phyloP scores from a whole-genome alignment of 2,888 invertebrate genomes.

The Biston betularia region DNA sequence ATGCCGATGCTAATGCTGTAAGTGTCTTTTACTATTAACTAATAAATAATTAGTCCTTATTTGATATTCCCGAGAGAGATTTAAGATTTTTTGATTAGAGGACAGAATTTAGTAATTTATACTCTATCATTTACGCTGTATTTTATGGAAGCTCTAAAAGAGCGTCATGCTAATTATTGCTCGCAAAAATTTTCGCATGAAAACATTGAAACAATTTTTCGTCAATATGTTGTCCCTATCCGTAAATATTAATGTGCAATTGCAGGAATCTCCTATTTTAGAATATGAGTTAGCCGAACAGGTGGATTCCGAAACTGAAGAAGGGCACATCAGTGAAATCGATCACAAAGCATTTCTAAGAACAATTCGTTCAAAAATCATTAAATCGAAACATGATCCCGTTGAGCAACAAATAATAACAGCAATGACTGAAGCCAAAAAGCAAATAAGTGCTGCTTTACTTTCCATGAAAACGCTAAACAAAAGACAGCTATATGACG shows the following conservation, averaged over 20 bases:
- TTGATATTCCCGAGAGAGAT: no score
- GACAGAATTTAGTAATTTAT: no score
- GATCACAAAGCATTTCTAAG: not conserved
- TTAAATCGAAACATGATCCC: not conserved
- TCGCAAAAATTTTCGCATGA: no score
- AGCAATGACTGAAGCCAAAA: conserved; percentile 4
- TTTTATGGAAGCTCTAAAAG: no score
- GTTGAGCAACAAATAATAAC: not conserved
- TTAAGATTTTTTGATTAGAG: no score
- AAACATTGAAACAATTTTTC: no score
- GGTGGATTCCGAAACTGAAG: not conserved
- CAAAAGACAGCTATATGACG: not conserved
- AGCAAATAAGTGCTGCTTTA: not conserved
- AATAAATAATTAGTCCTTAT: no score
- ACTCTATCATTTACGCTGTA: no score
- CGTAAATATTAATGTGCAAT: no score
- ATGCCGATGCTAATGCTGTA: not conserved
- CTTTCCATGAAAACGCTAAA: not conserved
- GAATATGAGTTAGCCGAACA: conserved; percentile 10
- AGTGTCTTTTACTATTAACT: not conserved
- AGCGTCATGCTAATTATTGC: no score
- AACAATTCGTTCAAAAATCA: not conserved
- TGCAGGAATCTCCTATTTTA: not conserved
- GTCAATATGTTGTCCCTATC: no score
- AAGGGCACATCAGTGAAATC: not conserved